These are phyloP conservation scores for Desmophyllum pertusum DNA, from an alignment of 92 coral and sea anemone species.

Conservation along the genomic window DNA sequence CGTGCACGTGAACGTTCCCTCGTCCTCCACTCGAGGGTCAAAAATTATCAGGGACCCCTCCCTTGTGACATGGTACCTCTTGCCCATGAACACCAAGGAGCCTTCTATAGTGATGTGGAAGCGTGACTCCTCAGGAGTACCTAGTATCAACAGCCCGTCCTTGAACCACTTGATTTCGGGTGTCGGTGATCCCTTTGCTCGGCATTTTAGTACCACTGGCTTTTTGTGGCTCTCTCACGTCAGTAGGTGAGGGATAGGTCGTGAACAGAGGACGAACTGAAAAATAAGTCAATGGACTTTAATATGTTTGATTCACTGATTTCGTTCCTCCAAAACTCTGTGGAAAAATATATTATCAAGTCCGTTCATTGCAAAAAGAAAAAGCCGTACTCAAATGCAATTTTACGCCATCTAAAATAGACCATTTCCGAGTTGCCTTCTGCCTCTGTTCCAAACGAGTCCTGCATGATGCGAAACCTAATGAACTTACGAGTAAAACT, in stretches of 20 bases:
- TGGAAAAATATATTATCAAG: too few species aligned
- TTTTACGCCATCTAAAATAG: too few species aligned
- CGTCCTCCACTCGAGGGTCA: slow-evolving; percentile 79
- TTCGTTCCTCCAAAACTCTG: too few species aligned
- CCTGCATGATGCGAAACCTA: too few species aligned
- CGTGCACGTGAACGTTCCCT: slow-evolving; percentile 68
- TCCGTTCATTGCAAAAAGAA: too few species aligned
- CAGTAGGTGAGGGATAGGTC: slow-evolving; percentile 58
- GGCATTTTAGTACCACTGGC: slow-evolving; percentile 79
- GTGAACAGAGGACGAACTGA: slow-evolving; percentile 74
- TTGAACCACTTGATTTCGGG: slow-evolving; percentile 79
- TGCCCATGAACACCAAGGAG: slow-evolving; percentile 70
- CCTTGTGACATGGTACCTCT: slow-evolving; percentile 73
- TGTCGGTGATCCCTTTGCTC: slow-evolving; percentile 71
- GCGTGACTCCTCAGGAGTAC: slow-evolving; percentile 59
- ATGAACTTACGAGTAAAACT: too few species aligned
- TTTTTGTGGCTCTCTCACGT: slow-evolving; percentile 69
- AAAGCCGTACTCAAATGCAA: too few species aligned
- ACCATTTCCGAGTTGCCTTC: too few species aligned
- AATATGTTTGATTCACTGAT: too few species aligned
- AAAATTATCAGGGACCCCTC: slow-evolving; percentile 81
- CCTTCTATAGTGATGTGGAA: slow-evolving; percentile 68
- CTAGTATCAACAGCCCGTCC: slow-evolving; percentile 58
- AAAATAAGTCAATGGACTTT: not conserved
- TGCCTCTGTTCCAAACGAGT: too few species aligned